These are phyloP conservation scores for Drosophila arizonae DNA, from an alignment of 1,140 invertebrate genomes.

Conservation along the genomic window DNA sequence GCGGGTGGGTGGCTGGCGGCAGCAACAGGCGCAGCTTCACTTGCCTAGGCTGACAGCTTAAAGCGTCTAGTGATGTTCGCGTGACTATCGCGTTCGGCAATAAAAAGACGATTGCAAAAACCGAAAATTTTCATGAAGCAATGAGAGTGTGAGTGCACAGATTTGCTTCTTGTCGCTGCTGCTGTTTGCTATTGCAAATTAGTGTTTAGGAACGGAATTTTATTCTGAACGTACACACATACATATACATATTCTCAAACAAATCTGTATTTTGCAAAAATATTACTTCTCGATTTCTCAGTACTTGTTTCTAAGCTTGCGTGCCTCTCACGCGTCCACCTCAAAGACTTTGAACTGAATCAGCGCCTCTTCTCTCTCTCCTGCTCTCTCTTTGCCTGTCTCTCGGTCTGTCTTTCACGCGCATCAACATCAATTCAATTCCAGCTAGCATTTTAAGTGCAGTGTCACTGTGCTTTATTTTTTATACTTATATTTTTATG, in stretches of 20 bases:
- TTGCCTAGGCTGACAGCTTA: background rate
- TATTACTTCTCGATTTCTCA: too few relatives aligned
- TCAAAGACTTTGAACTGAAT: slow-evolving; percentile 12
- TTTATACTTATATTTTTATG: slow-evolving; percentile 7
- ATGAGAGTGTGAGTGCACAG: background rate
- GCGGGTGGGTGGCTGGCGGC: background rate
- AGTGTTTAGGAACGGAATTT: too few relatives aligned
- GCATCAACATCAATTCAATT: slow-evolving; percentile 24
- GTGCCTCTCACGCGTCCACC: slow-evolving; percentile 1
- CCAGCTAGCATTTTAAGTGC: slow-evolving; percentile 27
- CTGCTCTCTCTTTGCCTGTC: background rate
- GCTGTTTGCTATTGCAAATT: too few relatives aligned
- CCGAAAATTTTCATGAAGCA: background rate
- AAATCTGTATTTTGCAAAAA: too few relatives aligned
- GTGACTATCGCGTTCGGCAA: slow-evolving; percentile 14
- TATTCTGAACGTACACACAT: background rate
- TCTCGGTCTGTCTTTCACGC: slow-evolving; percentile 13
- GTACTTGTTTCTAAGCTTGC: too few relatives aligned
- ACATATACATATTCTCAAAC: too few relatives aligned
- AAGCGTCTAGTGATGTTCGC: slow-evolving; percentile 12
- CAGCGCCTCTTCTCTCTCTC: background rate
- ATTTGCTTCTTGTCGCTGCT: too few relatives aligned
- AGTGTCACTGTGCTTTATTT: slow-evolving; percentile 36
- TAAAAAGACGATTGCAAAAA: background rate
- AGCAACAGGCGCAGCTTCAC: slow-evolving; percentile 10